A percentile compares a stretch with the other conserved stretches of the same genome.
These are phyloP conservation scores for Reticulitermes lucifugus DNA, from an alignment of 2,888 invertebrate genomes.

Conservation along the genomic window DNA sequence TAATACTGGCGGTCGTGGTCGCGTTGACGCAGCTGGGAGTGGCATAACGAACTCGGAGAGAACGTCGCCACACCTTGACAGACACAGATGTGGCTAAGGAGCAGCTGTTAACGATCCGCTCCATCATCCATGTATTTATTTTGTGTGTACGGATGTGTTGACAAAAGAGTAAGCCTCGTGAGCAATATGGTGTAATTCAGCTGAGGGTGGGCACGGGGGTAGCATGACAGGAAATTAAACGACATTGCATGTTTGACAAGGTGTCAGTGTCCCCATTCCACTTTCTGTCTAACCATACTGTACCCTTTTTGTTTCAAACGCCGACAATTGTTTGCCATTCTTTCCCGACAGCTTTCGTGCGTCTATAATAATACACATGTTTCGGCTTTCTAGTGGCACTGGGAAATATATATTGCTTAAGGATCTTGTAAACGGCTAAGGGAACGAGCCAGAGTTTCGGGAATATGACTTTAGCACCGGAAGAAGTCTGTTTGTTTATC, in stretches of 20 bases:
- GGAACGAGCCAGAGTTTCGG: too few species aligned
- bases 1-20: too few species aligned
- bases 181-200: conserved; percentile 1
- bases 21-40: too few species aligned
- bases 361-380: too few species aligned
- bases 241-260: conserved; percentile 36
- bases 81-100: neutral
- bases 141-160: neutral
- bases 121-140: neutral
- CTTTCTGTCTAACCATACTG: neutral
- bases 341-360: neutral
- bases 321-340: conserved; percentile 9
- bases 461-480: too few species aligned
- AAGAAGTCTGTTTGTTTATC: too few species aligned
- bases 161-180: conserved; percentile 1
- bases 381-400: too few species aligned
- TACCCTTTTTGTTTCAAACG: neutral
- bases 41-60: too few species aligned
- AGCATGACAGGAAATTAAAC: conserved; percentile 40
- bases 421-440: too few species aligned
- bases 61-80: too few species aligned
- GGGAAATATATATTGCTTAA: too few species aligned
- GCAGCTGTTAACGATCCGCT: neutral
- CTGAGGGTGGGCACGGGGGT: neutral
- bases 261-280: neutral